phyloP scores from a whole-genome alignment of 1,140 invertebrate genomes.

The Drosophila albomicans region DNA sequence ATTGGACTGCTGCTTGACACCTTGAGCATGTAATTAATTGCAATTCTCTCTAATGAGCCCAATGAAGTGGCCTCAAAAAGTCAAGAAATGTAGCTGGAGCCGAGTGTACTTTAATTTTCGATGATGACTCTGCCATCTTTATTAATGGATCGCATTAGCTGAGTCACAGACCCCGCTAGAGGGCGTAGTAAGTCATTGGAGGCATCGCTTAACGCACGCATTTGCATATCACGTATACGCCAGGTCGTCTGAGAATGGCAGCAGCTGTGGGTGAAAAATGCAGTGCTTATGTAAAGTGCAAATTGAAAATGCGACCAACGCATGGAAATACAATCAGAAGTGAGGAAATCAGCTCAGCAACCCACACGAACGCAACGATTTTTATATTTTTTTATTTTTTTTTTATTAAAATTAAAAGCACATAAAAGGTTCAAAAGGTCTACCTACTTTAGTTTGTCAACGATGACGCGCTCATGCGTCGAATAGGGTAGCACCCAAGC shows the following conservation, averaged over 20 bases:
- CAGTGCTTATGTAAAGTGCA: conserved; percentile 55
- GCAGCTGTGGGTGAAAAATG: conserved; percentile 56
- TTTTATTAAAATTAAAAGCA: conserved; percentile 67
- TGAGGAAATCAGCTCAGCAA: conserved; percentile 22
- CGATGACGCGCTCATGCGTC: conserved; percentile 36
- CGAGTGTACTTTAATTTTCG: conserved; percentile 12
- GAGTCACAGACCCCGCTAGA: conserved; percentile 1
- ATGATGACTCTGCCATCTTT: conserved; percentile 18
- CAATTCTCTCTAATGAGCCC: conserved; percentile 29
- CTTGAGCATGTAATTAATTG: conserved; percentile 47
- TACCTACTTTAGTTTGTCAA: conserved; percentile 49
- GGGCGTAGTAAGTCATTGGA: not conserved
- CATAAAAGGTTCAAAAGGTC: conserved; percentile 70
- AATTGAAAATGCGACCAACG: conserved; percentile 49
- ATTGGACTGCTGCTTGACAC: conserved; percentile 3
- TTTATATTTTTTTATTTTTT: conserved; percentile 17
- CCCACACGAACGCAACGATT: not conserved
- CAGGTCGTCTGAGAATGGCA: conserved; percentile 31
- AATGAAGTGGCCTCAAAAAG: conserved; percentile 28
- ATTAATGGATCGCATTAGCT: conserved; percentile 28
- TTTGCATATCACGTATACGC: conserved; percentile 60
- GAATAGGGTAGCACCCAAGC: conserved; percentile 5
- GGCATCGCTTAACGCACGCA: conserved; percentile 8
- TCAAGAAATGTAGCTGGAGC: not conserved
- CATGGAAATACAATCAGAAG: conserved; percentile 16